Evolutionary conservation across 2,888 invertebrate genomes (phyloP).

Genomic region (Eupelmus urozonus): DNA sequence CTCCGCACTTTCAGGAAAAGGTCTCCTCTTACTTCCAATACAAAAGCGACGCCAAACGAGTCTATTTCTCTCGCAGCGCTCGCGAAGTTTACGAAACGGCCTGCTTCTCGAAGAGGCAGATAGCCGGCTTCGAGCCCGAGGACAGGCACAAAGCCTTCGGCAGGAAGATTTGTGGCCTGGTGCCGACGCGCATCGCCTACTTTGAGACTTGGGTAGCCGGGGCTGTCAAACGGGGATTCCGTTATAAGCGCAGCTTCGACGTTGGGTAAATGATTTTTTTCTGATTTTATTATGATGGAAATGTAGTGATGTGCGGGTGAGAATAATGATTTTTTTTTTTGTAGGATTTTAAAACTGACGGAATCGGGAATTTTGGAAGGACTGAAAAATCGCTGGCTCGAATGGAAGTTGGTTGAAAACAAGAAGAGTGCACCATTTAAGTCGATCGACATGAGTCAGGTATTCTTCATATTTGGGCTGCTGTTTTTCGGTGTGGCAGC

Average conservation of each 20-base stretch:
- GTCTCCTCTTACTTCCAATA: not conserved
- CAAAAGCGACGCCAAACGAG: not conserved
- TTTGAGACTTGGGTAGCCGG: conserved; percentile 58
- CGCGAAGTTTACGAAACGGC: not conserved
- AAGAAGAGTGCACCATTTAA: conserved; percentile 42
- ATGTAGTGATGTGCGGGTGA: too few species aligned
- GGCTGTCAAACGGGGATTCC: conserved; percentile 46
- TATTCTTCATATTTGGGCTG: conserved; percentile 48
- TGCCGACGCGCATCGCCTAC: conserved; percentile 46
- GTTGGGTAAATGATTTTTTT: conserved; percentile 36
- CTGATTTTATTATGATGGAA: too few species aligned
- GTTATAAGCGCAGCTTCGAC: conserved; percentile 59
- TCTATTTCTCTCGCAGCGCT: conserved; percentile 9
- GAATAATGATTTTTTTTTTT: too few species aligned
- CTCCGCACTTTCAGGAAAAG: conserved; percentile 15
- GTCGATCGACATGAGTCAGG: conserved; percentile 56
- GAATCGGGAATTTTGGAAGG: conserved; percentile 55
- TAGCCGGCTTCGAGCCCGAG: conserved; percentile 56
- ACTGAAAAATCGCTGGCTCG: conserved; percentile 55
- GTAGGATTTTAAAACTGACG: conserved; percentile 51
- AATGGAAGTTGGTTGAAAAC: conserved; percentile 38
- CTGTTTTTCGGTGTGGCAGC: not conserved
- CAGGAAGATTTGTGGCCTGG: conserved; percentile 40
- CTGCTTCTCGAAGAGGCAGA: conserved; percentile 36
- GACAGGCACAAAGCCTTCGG: conserved; percentile 54